Evolutionary conservation across 2,797 vertebrate species (phyloP).

Genomic region (Coluber constrictor): DNA sequence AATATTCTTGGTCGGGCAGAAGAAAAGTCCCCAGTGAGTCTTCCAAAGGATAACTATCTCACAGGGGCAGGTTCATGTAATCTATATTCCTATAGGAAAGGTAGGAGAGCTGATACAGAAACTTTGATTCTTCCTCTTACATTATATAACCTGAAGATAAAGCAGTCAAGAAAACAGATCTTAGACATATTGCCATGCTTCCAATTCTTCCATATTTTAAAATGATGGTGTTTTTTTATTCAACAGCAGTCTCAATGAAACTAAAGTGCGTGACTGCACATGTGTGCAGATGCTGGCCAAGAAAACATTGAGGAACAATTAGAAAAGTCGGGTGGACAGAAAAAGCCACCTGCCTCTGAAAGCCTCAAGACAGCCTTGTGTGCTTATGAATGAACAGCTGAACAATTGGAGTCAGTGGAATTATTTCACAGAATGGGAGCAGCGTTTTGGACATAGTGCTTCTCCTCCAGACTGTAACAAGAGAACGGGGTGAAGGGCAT

Average conservation of each 20-base stretch:
- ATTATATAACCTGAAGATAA: neutral
- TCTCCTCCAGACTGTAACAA: neutral
- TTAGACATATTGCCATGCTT: neutral
- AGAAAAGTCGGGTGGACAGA: neutral
- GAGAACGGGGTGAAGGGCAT: neutral
- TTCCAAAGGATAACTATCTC: neutral
- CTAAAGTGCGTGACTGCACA: neutral
- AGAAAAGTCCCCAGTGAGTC: neutral
- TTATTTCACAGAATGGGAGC: slow-evolving; percentile 20
- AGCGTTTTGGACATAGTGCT: slow-evolving; percentile 20
- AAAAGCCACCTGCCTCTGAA: slow-evolving; percentile 21
- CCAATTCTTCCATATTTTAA: neutral
- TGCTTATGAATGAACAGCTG: slow-evolving; percentile 28
- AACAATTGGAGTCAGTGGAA: slow-evolving; percentile 27
- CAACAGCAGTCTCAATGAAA: neutral
- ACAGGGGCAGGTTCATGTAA: neutral
- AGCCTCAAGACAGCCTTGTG: neutral
- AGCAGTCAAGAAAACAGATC: neutral
- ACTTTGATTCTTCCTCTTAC: neutral
- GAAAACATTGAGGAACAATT: neutral
- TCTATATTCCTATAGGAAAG: neutral
- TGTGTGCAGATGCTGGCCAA: neutral
- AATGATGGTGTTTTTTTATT: neutral
- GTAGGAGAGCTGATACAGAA: neutral
- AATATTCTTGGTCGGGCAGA: neutral